Conservation (phyloP, 2,113 vertebrate genomes). For the Oxygymnocypris stewartii region DNA sequence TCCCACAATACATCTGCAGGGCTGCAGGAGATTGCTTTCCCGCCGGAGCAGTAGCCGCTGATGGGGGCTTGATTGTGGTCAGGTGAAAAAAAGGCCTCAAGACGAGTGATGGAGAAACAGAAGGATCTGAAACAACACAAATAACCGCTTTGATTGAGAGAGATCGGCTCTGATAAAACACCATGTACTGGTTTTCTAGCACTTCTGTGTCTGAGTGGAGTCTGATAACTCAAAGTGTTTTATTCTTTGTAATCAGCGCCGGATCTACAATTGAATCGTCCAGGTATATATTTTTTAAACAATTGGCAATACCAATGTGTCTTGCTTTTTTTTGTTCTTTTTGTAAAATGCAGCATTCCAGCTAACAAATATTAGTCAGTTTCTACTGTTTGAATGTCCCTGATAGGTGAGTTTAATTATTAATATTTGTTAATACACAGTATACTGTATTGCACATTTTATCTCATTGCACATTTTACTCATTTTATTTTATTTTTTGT, state of each 20-base stretch:
- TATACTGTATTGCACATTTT: too few species aligned
- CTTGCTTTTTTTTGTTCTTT: neutral
- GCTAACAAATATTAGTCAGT: neutral
- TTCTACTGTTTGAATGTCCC: neutral
- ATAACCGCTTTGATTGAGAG: neutral
- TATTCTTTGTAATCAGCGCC: neutral
- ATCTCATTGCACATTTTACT: too few species aligned
- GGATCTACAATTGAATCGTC: neutral
- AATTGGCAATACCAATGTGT: neutral
- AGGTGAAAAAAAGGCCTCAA: neutral
- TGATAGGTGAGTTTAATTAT: neutral
- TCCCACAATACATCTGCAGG: slow-evolving; percentile 64
- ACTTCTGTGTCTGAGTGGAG: neutral
- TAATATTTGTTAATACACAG: too few species aligned
- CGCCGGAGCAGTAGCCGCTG: slow-evolving; percentile 1
- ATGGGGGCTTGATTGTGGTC: slow-evolving; percentile 35
- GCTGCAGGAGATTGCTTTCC: slow-evolving; percentile 59
- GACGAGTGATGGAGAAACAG: neutral
- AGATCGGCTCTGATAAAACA: neutral
- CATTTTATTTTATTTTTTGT: too few species aligned
- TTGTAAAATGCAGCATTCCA: neutral
- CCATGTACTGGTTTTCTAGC: neutral
- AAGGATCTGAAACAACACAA: slow-evolving; percentile 1
- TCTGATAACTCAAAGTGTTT: neutral
- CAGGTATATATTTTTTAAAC: neutral